Evolutionary conservation across 2,797 vertebrate species (phyloP).

Genomic region (Sitta carolinensis): DNA sequence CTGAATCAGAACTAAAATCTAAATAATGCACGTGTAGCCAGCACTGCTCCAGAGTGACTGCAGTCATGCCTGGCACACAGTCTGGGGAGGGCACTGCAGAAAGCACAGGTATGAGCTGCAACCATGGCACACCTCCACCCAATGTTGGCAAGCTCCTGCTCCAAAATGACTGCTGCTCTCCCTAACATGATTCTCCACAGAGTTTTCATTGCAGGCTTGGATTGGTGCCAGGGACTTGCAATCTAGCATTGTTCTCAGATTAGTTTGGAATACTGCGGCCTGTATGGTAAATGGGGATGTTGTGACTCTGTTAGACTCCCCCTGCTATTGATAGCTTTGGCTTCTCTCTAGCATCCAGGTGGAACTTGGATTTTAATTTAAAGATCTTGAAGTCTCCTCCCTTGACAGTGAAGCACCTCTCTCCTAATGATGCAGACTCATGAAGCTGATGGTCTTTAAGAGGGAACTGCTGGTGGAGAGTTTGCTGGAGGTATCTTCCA

Average conservation of each 20-base stretch:
- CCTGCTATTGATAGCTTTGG: not conserved
- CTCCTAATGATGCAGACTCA: not conserved
- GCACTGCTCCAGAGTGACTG: not conserved
- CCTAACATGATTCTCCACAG: not conserved
- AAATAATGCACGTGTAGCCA: not conserved
- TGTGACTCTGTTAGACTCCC: not conserved
- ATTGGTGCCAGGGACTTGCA: not conserved
- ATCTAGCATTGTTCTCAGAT: not conserved
- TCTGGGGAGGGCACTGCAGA: not conserved
- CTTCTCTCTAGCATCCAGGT: not conserved
- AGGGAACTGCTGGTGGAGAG: not conserved
- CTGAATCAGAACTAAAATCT: not conserved
- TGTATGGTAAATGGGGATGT: not conserved
- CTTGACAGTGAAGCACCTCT: not conserved
- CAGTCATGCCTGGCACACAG: no score
- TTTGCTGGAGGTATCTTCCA: not conserved
- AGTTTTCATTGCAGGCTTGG: not conserved
- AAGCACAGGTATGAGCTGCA: not conserved
- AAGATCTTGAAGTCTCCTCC: not conserved
- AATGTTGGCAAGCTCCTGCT: not conserved
- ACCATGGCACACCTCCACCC: fast-evolving
- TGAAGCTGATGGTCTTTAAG: not conserved
- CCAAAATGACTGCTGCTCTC: not conserved
- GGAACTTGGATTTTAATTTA: not conserved
- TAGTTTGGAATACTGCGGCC: not conserved